Evolutionary conservation across 1,140 invertebrate genomes (phyloP).

Genomic region (Tribolium castaneum): DNA sequence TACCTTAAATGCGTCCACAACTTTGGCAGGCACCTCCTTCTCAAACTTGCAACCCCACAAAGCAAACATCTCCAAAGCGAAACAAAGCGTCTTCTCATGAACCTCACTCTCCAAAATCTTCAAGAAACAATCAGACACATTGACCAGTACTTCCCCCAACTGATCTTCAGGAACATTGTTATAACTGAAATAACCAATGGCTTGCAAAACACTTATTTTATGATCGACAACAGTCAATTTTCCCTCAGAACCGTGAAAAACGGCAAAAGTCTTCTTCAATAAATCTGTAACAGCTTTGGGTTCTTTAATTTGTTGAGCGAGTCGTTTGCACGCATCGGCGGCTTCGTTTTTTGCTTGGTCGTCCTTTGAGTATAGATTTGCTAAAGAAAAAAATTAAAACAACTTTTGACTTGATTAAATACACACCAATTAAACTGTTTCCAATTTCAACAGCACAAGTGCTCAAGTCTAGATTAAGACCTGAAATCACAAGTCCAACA

Average conservation of each 20-base stretch:
- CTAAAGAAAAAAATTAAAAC: constrained; percentile 60
- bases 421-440: constrained; percentile 82
- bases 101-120: constrained; percentile 89
- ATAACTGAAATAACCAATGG: constrained; percentile 82
- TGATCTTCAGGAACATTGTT: constrained; percentile 75
- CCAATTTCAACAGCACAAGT: constrained; percentile 82
- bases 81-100: constrained; percentile 90
- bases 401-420: not conserved
- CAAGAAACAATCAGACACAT: constrained; percentile 76
- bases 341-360: constrained; percentile 80
- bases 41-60: constrained; percentile 81
- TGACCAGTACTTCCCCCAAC: constrained; percentile 71
- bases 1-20: constrained; percentile 82
- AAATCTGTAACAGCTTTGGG: constrained; percentile 75
- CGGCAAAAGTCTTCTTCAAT: constrained; percentile 80
- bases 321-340: constrained; percentile 72
- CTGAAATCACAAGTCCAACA: constrained; percentile 79
- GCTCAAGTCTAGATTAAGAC: constrained; percentile 83
- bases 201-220: constrained; percentile 89
- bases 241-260: constrained; percentile 91
- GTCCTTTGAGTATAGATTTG: constrained; percentile 86
- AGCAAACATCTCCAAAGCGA: constrained; percentile 82
- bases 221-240: constrained; percentile 91
- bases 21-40: constrained; percentile 74
- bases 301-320: constrained; percentile 81